phyloP scores from a whole-genome alignment of 2,113 vertebrate genomes.

The Perccottus glenii region DNA sequence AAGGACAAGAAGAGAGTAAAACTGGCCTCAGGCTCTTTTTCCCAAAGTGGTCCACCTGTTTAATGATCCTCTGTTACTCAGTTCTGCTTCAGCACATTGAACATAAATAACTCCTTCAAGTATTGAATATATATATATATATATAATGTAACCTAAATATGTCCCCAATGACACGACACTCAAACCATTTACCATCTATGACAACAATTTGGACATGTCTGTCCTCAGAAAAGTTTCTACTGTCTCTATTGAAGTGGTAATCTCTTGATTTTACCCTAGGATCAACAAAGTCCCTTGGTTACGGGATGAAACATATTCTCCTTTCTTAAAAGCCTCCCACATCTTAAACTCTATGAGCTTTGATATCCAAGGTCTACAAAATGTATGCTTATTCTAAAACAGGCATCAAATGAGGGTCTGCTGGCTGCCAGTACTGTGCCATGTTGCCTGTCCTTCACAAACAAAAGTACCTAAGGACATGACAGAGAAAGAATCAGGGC shows the following conservation, averaged over 20 bases:
- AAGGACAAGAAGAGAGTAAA: constrained; percentile 19
- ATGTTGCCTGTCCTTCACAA: constrained; percentile 55
- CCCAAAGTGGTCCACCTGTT: constrained; percentile 23
- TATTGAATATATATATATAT: constrained; percentile 15
- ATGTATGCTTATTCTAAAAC: constrained; percentile 46
- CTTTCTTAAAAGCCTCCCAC: constrained; percentile 16
- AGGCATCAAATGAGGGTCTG: constrained; percentile 40
- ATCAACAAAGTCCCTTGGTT: too few relatives aligned
- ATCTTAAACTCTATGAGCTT: constrained; percentile 30
- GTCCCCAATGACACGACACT: background rate
- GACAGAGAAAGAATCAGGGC: constrained; percentile 7
- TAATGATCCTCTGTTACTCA: constrained; percentile 36
- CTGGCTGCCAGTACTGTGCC: constrained; percentile 36
- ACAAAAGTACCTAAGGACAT: constrained; percentile 10
- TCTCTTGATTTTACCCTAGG: too few relatives aligned
- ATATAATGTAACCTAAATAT: constrained; percentile 4
- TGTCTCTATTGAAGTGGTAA: too few relatives aligned
- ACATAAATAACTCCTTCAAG: constrained; percentile 24
- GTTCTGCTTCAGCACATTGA: constrained; percentile 3
- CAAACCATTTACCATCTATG: background rate
- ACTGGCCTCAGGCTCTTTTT: constrained; percentile 8
- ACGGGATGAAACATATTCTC: background rate
- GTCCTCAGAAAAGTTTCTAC: too few relatives aligned
- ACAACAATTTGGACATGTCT: too few relatives aligned
- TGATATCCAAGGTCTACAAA: constrained; percentile 51